Evolutionary conservation across 2,113 vertebrate genomes (phyloP), one percentile per base, ranked within the genome.

Genomic region (Gymnarchus niloticus): DNA sequence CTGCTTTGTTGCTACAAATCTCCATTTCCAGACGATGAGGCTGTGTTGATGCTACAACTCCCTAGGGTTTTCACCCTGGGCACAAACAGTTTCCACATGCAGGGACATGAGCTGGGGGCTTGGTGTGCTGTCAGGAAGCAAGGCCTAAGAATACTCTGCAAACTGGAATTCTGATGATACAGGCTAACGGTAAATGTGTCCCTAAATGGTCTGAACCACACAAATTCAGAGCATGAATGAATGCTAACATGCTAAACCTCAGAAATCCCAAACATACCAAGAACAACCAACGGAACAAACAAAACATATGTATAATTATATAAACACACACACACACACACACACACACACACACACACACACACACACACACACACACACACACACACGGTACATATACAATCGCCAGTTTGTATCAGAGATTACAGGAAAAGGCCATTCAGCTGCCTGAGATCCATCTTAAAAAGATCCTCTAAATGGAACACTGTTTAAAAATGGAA

Each of bases 11-110:
- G 84, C 85, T 14, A 33, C 73, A 46, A 61, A 65, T 80, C 44
- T 51, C 48, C 10, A 73, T 61, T 87, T 85, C 84, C 28, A 69
- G 28, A 51, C 77, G 81, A 85, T 46, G 52, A 86, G 59, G 81
- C 65, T 77, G 56, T 86, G 86, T 83, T 86, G 85, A 83, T 49
- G 69, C 57, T 10, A 48, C 77, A 81, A 48, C 33, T 83, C 81
- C 56, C 57, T 57, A 23, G 41, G 81, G 84, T 49, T 54, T 83
- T 77, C 21, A 83, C 54, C 81, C 17, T 83, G 81, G 41, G 12
- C 81, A 73, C 48, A 83, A 56, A 83, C 83, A 85, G 9, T 54
- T 85, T 87, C 17, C 37, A 56, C 52, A 65, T 82, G 56, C 28
- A 59, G 37, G 61, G 69, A 46, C 19, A n/a, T 33, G 61, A 17